Conservation (phyloP, 2,113 vertebrate genomes). For the Narcine bancroftii region DNA sequence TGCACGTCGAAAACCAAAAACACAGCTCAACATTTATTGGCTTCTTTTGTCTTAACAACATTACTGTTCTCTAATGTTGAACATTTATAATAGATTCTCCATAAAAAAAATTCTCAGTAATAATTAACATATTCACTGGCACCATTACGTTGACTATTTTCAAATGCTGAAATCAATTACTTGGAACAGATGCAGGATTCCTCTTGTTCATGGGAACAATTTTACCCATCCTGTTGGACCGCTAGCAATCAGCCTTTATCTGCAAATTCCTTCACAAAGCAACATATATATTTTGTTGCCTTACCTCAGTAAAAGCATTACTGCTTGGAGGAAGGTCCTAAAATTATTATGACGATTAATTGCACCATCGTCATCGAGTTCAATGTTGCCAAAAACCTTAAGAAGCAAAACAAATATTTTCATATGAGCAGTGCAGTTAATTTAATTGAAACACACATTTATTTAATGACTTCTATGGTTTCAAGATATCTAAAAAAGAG, state of each 20-base stretch:
- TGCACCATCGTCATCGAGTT: slow-evolving; percentile 74
- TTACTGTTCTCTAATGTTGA: neutral
- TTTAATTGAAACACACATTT: neutral
- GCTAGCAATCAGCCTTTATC: too few relatives aligned
- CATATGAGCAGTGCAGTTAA: neutral
- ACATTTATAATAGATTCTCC: neutral
- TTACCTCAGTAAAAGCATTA: slow-evolving; percentile 93
- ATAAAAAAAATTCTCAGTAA: neutral
- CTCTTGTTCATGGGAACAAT: neutral
- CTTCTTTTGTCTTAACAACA: neutral
- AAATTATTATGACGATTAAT: slow-evolving; percentile 95
- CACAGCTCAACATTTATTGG: too few relatives aligned
- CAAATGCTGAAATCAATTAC: neutral
- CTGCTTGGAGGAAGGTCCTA: slow-evolving; percentile 83
- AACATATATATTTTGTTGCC: neutral
- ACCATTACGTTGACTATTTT: neutral
- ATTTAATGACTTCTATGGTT: neutral
- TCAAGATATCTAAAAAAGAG: too few relatives aligned
- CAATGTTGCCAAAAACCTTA: slow-evolving; percentile 95
- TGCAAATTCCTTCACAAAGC: neutral
- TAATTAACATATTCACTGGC: neutral
- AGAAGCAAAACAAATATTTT: slow-evolving; percentile 36
- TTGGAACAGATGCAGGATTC: neutral
- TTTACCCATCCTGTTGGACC: too few relatives aligned
- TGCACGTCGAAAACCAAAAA: too few relatives aligned